Conservation (phyloP, 1,140 invertebrate species). For the Papilio polytes region DNA sequence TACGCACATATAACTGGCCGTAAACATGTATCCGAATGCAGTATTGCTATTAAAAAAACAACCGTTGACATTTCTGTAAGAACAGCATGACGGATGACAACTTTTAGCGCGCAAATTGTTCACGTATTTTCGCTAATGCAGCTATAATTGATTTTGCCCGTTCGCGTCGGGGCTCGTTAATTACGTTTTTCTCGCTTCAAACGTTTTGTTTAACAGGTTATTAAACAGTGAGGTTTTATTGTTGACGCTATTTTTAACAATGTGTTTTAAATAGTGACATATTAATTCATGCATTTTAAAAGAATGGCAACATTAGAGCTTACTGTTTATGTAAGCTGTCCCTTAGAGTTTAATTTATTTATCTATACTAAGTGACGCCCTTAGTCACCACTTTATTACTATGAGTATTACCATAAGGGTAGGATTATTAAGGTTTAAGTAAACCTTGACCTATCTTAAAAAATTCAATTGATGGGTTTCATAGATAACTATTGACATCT, state of each 20-base stretch:
- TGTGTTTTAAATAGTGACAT: neutral
- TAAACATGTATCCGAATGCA: constrained; percentile 5
- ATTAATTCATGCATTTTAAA: neutral
- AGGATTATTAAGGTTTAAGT: neutral
- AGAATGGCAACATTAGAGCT: too few species aligned
- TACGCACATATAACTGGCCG: neutral
- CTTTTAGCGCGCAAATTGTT: constrained; percentile 29
- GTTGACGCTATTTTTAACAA: neutral
- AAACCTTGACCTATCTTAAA: neutral
- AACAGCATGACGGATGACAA: constrained; percentile 26
- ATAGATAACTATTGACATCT: constrained; percentile 1
- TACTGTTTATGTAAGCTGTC: too few species aligned
- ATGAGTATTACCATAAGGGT: neutral
- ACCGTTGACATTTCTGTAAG: constrained; percentile 12
- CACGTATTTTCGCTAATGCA: constrained; percentile 36
- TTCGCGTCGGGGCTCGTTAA: constrained; percentile 19
- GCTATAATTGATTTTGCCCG: constrained; percentile 39
- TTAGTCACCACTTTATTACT: too few species aligned
- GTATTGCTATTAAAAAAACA: constrained; percentile 12
- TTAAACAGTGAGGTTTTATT: constrained; percentile 4
- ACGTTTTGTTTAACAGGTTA: constrained; percentile 23
- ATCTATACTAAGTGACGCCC: too few species aligned
- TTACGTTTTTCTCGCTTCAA: constrained; percentile 32
- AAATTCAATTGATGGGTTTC: constrained; percentile 10
- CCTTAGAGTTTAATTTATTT: too few species aligned